Evolutionary conservation across 2,113 vertebrate species (phyloP), one percentile per base, ranked within the genome.

Genomic region (Formicarius rufipectus): DNA sequence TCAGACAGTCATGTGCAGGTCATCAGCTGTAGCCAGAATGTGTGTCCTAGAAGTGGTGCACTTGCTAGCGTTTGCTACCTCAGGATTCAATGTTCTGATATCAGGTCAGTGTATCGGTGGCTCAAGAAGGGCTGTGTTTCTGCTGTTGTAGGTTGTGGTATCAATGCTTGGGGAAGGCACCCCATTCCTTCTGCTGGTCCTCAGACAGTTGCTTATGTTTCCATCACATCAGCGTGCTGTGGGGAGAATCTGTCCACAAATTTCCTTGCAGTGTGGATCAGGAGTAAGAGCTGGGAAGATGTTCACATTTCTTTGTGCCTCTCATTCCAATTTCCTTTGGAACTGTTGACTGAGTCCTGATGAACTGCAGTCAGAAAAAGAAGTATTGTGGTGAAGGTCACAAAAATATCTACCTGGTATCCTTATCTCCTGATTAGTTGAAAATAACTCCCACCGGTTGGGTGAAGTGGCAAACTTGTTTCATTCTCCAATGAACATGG

Each of bases 401-500:
- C 72, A 47, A 73, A 89, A 73, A 28, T 56, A 69, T 16, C 23
- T 68, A 14, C 31, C 13, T 47, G 0, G 0, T 68, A 42, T 40
- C 16, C 27, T 31, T 69, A 60, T 49, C 4, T 89, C 22, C 40
- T 60, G 33, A 35, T 74, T 39, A 28, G 13, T 45, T 75, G 69
- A 82, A 78, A 72, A 63, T 83, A 63, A 37, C 5, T 5, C 28
- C 27, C 10, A 27, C 22, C 31, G 37, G 37, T 27, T 31, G 31
- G 67, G 33, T 76, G 12, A 88, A 39, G 63, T 45, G 21, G 17
- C 25, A 75, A n/a, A 64, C 63, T 19, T 73, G 35, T 53, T 83
- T 83, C 67, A 68, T 56, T 58, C 16, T 56, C 6, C 1, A 1
- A 5, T 56, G 40, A 68, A 52, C 0, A 0, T 8, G 59, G 35